Evolutionary conservation across 2,113 vertebrate genomes (phyloP), one percentile per base, ranked within the genome.

Genomic region (Hymenochirus boettgeri): DNA sequence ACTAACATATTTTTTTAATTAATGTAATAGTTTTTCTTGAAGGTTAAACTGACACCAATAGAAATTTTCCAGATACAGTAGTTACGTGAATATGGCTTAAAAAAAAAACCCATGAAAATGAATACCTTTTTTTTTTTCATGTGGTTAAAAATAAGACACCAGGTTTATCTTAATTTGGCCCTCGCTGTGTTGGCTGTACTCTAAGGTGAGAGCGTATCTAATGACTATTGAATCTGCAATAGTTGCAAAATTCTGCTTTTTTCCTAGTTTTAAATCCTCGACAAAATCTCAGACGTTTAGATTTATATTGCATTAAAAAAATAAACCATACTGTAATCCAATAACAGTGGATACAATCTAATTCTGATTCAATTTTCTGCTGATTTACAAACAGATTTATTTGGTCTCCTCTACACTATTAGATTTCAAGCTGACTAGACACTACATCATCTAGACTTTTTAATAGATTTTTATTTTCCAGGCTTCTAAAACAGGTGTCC

Each of bases 361-460:
- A 48, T 48, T 48, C 46, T 48, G 46, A 48, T 23, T 21, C 46
- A 48, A 48, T 48, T 48, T 48, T 48, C 18, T 48, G 12, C 46
- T 48, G 18, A 48, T 48, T 48, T 48, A 23, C 46, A 11, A 48
- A 48, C 46, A 48, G 21, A 48, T 22, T 22, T 21, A 48, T 23
- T 48, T 48, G 46, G 46, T 22, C 10, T 48, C 5, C 4, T 48
- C 18, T 21, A 48, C 21, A 12, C 7, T 48, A 48, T 48, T 22
- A 48, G 46, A 48, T 22, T 48, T 48, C 46, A 46, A 15, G 18
- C 17, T 21, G 46, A 48, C 39, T 42, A 22, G 46, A 23, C 46
- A 48, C 18, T 48, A 48, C 46, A 48, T 48, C 46, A 48, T 48
- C 19, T 7, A 48, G 46, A 48, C 46, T 23, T 48, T 48, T 4